Percentiles rank a stretch among this genome's conserved stretches.
Conservation (phyloP, 2,113 vertebrate genomes). For the Mionectes macconnelli region DNA sequence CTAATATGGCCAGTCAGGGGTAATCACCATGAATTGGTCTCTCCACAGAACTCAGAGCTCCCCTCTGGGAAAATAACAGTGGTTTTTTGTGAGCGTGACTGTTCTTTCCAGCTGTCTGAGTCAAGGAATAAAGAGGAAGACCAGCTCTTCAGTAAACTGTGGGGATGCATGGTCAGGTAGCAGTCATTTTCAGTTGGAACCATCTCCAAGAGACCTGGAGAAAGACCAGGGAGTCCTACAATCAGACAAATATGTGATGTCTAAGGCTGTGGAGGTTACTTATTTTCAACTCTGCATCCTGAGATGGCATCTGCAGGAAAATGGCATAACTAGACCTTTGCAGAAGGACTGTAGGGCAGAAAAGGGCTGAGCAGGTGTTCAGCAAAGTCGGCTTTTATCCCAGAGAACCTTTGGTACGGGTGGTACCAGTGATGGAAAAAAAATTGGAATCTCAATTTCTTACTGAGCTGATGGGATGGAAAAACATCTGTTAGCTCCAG, state of each 20-base stretch:
- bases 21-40: not conserved
- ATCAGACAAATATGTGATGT: not conserved
- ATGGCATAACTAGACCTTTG: not conserved
- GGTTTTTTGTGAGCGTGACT: not conserved
- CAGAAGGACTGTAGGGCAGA: not conserved
- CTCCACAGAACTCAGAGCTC: not conserved
- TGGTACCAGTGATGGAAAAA: not conserved
- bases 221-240: not conserved
- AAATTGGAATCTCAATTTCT: not conserved
- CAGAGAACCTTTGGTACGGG: not conserved
- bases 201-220: not conserved
- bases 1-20: not conserved
- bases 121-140: not conserved
- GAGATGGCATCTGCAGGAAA: not conserved
- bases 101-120: not conserved
- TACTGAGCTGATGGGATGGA: constrained; percentile 35
- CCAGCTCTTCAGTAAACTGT: not conserved
- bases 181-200: not conserved
- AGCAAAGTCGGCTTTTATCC: not conserved
- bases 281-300: not conserved
- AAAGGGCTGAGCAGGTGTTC: not conserved
- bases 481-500: constrained; percentile 56
- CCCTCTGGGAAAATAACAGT: not conserved
- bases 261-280: not conserved
- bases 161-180: not conserved